Base-by-base conservation (phyloP, 2,888 invertebrate genomes). In the Apodemia mormo region DNA sequence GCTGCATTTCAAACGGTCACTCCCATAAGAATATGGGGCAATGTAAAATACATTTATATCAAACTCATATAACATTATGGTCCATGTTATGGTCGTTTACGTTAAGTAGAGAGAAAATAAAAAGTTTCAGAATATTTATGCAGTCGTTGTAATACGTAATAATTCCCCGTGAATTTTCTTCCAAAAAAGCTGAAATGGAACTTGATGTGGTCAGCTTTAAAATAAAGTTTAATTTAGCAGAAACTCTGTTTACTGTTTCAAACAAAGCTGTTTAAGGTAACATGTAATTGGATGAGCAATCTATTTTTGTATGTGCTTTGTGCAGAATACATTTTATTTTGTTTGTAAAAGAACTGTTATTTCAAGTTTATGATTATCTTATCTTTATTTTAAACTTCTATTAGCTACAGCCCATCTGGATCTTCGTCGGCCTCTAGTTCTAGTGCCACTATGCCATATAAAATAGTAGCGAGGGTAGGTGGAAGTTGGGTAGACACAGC, bases 211-310 rank as follows among this genome's bases (percentile, higher is more conserved):
- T 70, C 37, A 86, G 86, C 87, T 89, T 88, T 85, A 85, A 86
- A 88, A 89, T 87, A 87, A 85, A 85, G 86, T 85, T 83, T 82
- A 85, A 86, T 88, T 87, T 82, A 80, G 83, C 77, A 77, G 82
- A 84, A 86, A 85, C 83, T 77, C 78, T 73, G 81, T 83, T 78
- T 81, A 77, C 77, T 77, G 78, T 79, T 79, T 79, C 82, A 79
- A 80, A 76, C 73, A 76, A 77, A 77, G 78, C 79, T 75, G 77
- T 78, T 79, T 81, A 76, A 74, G 78, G 70, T 61, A 61, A 61
- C 30, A 61, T 33, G 61, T 61, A 61, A 61, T 61, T 61, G 33
- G 61, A 61, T 61, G 12, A 33, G 2, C 61, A 61, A 33, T 33
- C 29, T 49, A 40, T 22, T 68, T 79, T 75, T 76, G 75, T 75